These are phyloP conservation scores for Baronia brevicornis DNA, from an alignment of 2,888 invertebrate species.

Conservation along the genomic window DNA sequence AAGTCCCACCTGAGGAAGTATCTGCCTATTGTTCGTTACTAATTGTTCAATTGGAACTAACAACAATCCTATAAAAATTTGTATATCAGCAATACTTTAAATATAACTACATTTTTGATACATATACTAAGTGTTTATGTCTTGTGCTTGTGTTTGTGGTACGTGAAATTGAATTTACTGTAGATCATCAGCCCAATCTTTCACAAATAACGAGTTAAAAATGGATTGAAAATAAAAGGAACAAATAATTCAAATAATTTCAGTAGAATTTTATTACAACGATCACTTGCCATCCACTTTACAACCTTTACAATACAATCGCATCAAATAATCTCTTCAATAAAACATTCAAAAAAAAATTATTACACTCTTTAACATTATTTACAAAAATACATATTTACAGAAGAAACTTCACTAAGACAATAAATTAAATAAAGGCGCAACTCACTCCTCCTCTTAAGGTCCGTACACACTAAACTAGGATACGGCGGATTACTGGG, in stretches of 20 bases:
- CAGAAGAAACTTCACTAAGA: conserved; percentile 40
- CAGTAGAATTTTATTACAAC: conserved; percentile 53
- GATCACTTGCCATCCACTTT: conserved; percentile 42
- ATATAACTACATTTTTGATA: too few species aligned
- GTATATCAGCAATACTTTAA: too few species aligned
- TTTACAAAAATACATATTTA: conserved; percentile 69
- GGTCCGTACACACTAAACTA: conserved; percentile 9
- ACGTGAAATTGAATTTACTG: too few species aligned
- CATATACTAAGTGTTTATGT: too few species aligned
- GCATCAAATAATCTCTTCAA: conserved; percentile 35
- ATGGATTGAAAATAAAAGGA: conserved; percentile 15
- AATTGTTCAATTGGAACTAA: too few species aligned
- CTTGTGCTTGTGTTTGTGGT: too few species aligned
- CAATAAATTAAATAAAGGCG: conserved; percentile 44
- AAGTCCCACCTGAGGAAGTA: too few species aligned
- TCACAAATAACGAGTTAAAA: too few species aligned
- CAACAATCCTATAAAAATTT: too few species aligned
- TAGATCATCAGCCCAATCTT: too few species aligned
- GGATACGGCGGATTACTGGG: conserved; percentile 11
- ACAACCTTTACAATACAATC: conserved; percentile 56
- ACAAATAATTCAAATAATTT: conserved; percentile 21
- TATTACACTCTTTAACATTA: conserved; percentile 48
- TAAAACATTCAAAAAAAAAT: conserved; percentile 36
- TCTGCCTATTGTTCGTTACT: too few species aligned
- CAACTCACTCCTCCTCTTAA: conserved; percentile 16